Conservation (phyloP, 2,797 vertebrate genomes). For the Melopsittacus undulatus region DNA sequence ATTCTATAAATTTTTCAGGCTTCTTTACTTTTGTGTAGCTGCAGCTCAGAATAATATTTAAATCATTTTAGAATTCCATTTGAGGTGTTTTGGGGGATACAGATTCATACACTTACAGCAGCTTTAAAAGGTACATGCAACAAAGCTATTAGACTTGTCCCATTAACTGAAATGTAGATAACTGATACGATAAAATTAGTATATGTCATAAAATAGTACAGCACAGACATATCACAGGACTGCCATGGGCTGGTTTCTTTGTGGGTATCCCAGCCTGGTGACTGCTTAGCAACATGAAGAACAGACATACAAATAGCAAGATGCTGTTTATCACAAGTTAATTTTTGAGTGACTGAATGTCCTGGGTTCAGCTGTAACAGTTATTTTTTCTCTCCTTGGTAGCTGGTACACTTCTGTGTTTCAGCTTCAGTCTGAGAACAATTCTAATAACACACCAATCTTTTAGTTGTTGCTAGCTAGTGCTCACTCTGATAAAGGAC, state of each 20-base stretch:
- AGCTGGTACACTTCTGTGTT: too few species aligned
- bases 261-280: not conserved
- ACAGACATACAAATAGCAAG: not conserved
- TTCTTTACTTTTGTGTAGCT: not conserved
- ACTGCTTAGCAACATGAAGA: not conserved
- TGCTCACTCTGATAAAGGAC: too few species aligned
- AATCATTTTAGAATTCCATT: not conserved
- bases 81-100: not conserved
- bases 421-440: too few species aligned
- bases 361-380: too few species aligned
- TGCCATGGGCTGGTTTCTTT: not conserved
- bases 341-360: not conserved
- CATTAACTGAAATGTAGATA: not conserved
- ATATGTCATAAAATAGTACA: not conserved
- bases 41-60: not conserved
- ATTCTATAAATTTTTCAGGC: not conserved
- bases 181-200: not conserved
- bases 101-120: not conserved
- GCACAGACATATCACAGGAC: not conserved
- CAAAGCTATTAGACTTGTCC: not conserved
- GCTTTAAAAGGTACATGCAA: not conserved
- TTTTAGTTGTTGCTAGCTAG: too few species aligned
- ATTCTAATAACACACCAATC: too few species aligned
- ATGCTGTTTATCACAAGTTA: fast-evolving
- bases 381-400: too few species aligned